Percentiles rank a stretch among this genome's conserved stretches.
Evolutionary conservation across 2,113 vertebrate species (phyloP).

Genomic region (Scalopus aquaticus): DNA sequence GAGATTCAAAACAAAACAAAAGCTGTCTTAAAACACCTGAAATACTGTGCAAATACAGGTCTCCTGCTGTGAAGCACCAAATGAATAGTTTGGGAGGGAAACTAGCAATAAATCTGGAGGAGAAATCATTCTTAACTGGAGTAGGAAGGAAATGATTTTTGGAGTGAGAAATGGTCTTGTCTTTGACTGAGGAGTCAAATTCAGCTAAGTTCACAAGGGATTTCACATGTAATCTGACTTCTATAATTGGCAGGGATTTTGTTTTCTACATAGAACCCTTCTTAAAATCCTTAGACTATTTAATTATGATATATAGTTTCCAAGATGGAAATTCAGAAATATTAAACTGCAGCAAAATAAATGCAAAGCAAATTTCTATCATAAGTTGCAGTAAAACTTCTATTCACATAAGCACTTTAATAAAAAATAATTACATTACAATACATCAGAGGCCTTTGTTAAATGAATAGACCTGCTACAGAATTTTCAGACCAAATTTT

Average conservation of each 20-base stretch:
- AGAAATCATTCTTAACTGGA: not conserved
- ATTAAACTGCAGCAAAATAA: constrained; percentile 12
- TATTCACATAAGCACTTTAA: not conserved
- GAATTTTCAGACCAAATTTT: not conserved
- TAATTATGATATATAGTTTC: not conserved
- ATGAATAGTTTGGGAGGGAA: not conserved
- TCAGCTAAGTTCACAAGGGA: not conserved
- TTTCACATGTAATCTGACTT: not conserved
- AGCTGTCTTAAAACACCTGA: not conserved
- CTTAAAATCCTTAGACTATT: not conserved
- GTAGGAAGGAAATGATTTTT: not conserved
- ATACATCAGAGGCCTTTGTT: not conserved
- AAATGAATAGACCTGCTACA: accelerated
- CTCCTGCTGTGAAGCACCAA: not conserved
- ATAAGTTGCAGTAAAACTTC: not conserved
- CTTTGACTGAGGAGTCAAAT: not conserved
- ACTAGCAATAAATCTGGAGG: not conserved
- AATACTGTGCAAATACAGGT: not conserved
- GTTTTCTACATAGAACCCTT: not conserved
- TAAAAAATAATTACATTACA: not conserved
- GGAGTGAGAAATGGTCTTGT: not conserved
- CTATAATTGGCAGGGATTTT: not conserved
- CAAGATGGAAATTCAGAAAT: not conserved
- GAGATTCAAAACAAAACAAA: not conserved
- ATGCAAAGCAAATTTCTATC: not conserved